Base-by-base conservation (phyloP, 1,140 invertebrate genomes). In the Drosophila melanica region DNA sequence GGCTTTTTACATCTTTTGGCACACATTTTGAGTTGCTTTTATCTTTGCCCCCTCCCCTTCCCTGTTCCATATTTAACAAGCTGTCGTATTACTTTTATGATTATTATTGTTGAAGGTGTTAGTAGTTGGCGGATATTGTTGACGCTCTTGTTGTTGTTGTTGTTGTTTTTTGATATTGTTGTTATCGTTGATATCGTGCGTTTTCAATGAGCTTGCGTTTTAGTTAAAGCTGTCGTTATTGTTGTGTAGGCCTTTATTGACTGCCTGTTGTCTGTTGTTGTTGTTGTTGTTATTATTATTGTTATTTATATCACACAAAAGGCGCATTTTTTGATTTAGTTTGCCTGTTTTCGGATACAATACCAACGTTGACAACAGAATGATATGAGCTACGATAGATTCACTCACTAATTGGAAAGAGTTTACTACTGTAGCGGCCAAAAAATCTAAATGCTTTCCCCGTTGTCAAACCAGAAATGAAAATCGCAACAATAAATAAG, bases 231-330 rank as follows among this genome's bases (percentile, higher is more conserved):
- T 41, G 59, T 71, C 78, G 57, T 57, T 78, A 47, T 58, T 63
- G 57, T 77, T 69, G 53, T 69, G 53, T 45, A 44, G 50, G 42
- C 75, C 67, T 73, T 72, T 78, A 81, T 82, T 76, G 73, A 59
- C 54, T 44, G 39, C 12, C 18, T 11, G 6, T 18, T 23, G 20
- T 42, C 35, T 5, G 12, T 35, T 16, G 16, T 48, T 79, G 60
- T 53, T 79, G 23, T 35, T 41, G 54, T 68, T 82, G 57, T 57
- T 78, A 48, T 39, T 18, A 11, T 48, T 79, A 48, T 39, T 18
- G 16, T 48, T 79, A 55, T 53, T 82, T 76, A 77, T 73, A 76
- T 54, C 67, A 71, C 59, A 72, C 60, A 78, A 71, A 58, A 64
- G 72, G 27, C 72, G 35, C 64, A 78, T 77, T 70, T 74, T 62